A percentile compares a stretch with the other conserved stretches of the same genome.
These are phyloP conservation scores for Lepus oiostolus DNA, from an alignment of 2,797 vertebrate species.

Conservation along the genomic window DNA sequence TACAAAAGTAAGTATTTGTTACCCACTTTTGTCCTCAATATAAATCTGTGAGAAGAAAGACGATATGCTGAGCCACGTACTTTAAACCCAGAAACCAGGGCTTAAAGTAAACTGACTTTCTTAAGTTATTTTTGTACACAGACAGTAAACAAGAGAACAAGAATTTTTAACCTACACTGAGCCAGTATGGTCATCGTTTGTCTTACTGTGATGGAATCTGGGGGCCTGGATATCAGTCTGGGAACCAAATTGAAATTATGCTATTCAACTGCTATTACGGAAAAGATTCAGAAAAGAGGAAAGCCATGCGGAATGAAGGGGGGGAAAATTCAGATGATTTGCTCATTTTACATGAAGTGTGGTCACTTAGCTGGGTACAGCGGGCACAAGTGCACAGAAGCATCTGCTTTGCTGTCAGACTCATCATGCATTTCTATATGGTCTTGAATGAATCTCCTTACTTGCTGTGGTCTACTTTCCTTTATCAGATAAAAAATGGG, in stretches of 20 bases:
- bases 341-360: not conserved
- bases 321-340: not conserved
- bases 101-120: not conserved
- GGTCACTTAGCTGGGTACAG: not conserved
- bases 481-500: not conserved
- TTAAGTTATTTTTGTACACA: slow-evolving; percentile 41
- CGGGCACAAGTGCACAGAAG: not conserved
- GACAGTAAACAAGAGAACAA: not conserved
- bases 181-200: not conserved
- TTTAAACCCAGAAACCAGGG: not conserved
- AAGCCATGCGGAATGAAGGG: not conserved
- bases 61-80: not conserved
- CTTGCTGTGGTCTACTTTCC: not conserved
- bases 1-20: not conserved
- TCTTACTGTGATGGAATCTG: not conserved
- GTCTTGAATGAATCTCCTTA: not conserved
- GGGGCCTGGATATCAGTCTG: not conserved
- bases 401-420: not conserved
- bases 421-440: not conserved
- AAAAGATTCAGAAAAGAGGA: not conserved
- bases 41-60: not conserved
- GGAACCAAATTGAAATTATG: slow-evolving; percentile 15
- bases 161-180: not conserved
- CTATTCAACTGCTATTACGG: not conserved
- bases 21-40: not conserved